Evolutionary conservation across 2,113 vertebrate genomes (phyloP).

Genomic region (Drymodes brunneopygia): DNA sequence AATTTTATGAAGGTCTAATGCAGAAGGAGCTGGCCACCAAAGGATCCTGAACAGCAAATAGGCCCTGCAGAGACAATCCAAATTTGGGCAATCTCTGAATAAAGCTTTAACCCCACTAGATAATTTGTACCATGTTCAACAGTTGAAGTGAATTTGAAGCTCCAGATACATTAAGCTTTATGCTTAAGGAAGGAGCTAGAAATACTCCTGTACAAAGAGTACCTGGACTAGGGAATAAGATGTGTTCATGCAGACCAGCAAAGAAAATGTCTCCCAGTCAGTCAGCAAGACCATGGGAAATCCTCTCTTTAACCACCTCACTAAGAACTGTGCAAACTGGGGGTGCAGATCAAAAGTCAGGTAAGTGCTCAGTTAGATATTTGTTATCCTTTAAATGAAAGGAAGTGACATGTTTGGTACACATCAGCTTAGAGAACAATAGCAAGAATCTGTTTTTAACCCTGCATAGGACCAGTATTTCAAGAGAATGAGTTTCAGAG

Average conservation of each 20-base stretch:
- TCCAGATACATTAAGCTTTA: neutral
- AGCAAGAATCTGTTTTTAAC: neutral
- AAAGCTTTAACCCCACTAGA: neutral
- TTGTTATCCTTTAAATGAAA: neutral
- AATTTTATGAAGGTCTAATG: neutral
- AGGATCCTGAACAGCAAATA: neutral
- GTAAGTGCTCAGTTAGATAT: neutral
- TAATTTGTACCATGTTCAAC: neutral
- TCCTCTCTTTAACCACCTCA: neutral
- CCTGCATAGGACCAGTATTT: neutral
- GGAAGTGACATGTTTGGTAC: neutral
- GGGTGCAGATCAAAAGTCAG: neutral
- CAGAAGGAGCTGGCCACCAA: neutral
- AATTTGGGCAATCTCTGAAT: neutral
- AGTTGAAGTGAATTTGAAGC: neutral
- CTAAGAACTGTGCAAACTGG: neutral
- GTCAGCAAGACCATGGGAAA: fast-evolving
- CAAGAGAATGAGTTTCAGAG: neutral
- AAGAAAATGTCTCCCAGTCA: neutral
- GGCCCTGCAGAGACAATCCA: neutral
- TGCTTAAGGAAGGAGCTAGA: neutral
- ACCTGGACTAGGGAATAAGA: neutral
- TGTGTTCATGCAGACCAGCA: neutral
- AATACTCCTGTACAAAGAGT: neutral
- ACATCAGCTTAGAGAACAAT: neutral